phyloP scores from a whole-genome alignment of 2,797 vertebrate genomes.

The Enteromius argenteus region DNA sequence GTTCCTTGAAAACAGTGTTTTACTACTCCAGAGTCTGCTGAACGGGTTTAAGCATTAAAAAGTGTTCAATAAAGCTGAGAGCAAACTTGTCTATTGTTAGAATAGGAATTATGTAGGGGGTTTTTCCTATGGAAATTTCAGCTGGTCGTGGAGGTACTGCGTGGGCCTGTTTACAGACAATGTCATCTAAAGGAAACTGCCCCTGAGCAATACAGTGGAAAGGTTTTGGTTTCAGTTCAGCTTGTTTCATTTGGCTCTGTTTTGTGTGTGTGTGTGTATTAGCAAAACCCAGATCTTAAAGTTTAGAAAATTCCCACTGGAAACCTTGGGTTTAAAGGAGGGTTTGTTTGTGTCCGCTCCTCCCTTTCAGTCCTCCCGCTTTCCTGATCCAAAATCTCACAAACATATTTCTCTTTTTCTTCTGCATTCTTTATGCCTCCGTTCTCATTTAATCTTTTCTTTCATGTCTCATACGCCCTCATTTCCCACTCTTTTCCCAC shows the following conservation, averaged over 20 bases:
- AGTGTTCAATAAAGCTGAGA: neutral
- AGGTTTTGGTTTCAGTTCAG: constrained; percentile 15
- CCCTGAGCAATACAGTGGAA: neutral
- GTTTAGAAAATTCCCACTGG: constrained; percentile 5
- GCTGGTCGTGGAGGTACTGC: neutral
- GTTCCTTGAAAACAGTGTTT: neutral
- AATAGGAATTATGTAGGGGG: neutral
- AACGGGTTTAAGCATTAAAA: neutral
- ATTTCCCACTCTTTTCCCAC: constrained; percentile 50
- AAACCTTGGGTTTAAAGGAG: constrained; percentile 1
- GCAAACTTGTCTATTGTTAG: neutral
- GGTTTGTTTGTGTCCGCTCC: constrained; percentile 23
- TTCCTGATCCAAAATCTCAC: neutral
- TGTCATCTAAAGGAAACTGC: neutral
- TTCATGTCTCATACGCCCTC: constrained; percentile 35
- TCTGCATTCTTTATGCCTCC: neutral
- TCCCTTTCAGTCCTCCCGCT: constrained; percentile 6
- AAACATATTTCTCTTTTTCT: constrained; percentile 32
- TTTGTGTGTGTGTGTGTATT: neutral
- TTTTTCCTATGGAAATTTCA: neutral
- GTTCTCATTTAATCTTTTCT: constrained; percentile 34
- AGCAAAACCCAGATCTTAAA: neutral
- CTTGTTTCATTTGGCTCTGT: neutral
- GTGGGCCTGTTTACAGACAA: neutral
- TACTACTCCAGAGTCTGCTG: neutral